phyloP scores from a whole-genome alignment of 2,113 vertebrate species.

The Pterocles orientalis region DNA sequence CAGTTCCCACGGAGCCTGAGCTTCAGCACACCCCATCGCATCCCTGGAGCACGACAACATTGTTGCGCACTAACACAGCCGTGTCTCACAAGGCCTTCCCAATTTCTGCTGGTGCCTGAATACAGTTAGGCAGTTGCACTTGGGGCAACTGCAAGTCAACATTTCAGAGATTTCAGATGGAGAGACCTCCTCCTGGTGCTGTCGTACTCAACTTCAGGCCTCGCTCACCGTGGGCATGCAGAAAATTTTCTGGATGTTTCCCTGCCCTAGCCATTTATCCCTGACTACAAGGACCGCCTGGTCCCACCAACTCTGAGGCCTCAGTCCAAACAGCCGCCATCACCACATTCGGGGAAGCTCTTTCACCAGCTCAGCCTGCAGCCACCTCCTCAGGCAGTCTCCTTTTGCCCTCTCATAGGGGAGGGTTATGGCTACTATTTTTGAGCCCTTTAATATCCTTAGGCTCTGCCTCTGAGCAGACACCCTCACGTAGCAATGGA shows the following conservation, averaged over 20 bases:
- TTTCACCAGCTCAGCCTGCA: neutral
- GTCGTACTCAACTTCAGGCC: neutral
- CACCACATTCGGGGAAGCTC: neutral
- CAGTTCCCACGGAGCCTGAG: neutral
- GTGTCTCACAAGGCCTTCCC: fast-evolving
- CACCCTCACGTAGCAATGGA: neutral
- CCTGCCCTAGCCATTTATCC: neutral
- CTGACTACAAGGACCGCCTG: neutral
- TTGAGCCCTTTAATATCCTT: neutral
- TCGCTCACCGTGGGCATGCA: fast-evolving
- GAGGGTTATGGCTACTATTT: neutral
- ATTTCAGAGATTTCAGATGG: neutral
- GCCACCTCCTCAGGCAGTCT: neutral
- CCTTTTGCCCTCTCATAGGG: neutral
- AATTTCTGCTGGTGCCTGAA: neutral
- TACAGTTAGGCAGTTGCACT: neutral
- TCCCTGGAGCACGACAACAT: neutral
- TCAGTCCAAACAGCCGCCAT: neutral
- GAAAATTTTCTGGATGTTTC: neutral
- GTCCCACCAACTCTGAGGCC: neutral
- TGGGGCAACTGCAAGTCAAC: neutral
- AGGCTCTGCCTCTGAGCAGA: neutral
- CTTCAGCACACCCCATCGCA: neutral
- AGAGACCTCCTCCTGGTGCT: neutral
- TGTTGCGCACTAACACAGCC: neutral